Conservation (phyloP, 1,140 invertebrate genomes). For the Holotrichia oblita region DNA sequence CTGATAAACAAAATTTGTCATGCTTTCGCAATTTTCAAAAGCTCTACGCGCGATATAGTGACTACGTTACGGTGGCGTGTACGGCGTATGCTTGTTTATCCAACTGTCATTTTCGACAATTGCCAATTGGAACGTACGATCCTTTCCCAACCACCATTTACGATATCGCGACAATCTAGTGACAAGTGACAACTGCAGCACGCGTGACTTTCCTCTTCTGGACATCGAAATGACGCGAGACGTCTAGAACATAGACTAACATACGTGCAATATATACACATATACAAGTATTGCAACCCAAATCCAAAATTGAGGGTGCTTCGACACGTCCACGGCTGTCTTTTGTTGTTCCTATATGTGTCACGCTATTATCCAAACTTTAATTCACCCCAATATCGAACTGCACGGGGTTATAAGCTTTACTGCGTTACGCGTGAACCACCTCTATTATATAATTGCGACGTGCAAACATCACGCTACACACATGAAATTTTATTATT, state of each 20-base stretch:
- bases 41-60: background rate
- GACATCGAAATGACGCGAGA: too few relatives aligned
- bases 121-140: background rate
- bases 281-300: background rate
- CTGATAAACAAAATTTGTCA: background rate
- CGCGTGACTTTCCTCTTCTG: background rate
- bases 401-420: background rate
- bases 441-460: slow-evolving; percentile 17
- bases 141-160: background rate
- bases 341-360: background rate
- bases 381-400: background rate
- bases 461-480: background rate
- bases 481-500: slow-evolving; percentile 24
- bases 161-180: background rate
- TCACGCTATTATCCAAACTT: background rate
- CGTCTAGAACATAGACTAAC: too few relatives aligned
- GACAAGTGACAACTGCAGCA: slow-evolving; percentile 22
- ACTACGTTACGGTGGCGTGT: background rate
- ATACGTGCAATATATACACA: background rate
- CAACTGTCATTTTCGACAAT: slow-evolving; percentile 28
- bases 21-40: background rate
- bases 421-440: too few relatives aligned
- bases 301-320: background rate
- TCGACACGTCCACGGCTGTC: background rate
- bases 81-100: slow-evolving; percentile 6